Base-by-base conservation (phyloP, 2,797 vertebrate genomes). In the Pampus argenteus region DNA sequence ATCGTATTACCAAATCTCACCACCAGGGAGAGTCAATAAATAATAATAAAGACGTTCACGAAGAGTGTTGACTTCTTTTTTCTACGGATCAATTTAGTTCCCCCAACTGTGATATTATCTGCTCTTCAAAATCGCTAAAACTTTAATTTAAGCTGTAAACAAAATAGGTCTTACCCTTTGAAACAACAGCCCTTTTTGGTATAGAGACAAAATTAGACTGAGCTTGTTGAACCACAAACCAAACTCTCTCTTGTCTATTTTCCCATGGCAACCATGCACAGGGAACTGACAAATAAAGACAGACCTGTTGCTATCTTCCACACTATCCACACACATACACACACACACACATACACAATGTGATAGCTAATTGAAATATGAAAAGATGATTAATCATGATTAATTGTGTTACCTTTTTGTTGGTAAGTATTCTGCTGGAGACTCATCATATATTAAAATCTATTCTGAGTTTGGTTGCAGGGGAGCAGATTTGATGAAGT, bases 181-280 rank as follows among this genome's bases (percentile, higher is more conserved):
- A 63, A 71, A 68, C 28, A 66, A 57, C 45, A 66, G 13, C 18
- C 26, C 8, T 54, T 29, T 22, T 44, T 74, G 31, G 23, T 52
- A 13, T 2, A 15, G 23, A 60, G 31, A 65, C 23, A 54, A 54
- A 57, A 81, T 75, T 48, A 36, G 57, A 45, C 8, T 61, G 50
- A 79, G 76, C 48, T 69, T 48, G 50, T 2, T 78, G 51, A 86
- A 82, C 79, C 58, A 66, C 42, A 57, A 73, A 54, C 26, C 38
- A 74, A 81, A 73, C 57, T 79, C 66, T 65, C 34, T 55, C 31
- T 44, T 22, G 6, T 52, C 52, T 70, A 52, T 45, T 48, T 86
- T 73, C 66, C 92, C 85, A 93, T 93, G 89, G 91, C 88, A 93
- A 94, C 91, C 67, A 28, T 55, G 79, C 52, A 81, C 71, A 71